phyloP scores from a whole-genome alignment of 2,113 vertebrate genomes.

The Opisthocomus hoazin region DNA sequence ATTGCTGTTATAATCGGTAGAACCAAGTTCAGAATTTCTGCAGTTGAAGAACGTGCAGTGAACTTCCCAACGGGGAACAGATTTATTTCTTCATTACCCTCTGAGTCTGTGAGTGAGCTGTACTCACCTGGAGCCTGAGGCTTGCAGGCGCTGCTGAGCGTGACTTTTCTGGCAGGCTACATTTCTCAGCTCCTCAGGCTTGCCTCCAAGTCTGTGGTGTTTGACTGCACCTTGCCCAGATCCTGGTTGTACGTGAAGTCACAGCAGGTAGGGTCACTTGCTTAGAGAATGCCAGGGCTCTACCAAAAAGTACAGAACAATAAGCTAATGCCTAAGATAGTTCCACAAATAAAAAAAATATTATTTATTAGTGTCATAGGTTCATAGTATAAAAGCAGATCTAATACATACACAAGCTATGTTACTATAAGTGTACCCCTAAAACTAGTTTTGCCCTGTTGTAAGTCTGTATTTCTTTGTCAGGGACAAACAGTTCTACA shows the following conservation, averaged over 20 bases:
- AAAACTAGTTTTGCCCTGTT: background rate
- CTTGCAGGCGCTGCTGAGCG: background rate
- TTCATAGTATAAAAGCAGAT: background rate
- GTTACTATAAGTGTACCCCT: background rate
- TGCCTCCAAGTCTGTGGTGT: too few species aligned
- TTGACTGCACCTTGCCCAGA: background rate
- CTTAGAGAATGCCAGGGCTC: background rate
- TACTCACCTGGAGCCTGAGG: background rate
- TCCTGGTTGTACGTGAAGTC: background rate
- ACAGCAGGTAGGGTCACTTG: background rate
- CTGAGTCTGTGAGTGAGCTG: background rate
- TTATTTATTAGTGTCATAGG: background rate
- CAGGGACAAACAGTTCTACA: background rate
- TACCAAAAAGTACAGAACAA: background rate
- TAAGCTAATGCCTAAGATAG: background rate
- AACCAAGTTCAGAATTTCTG: background rate
- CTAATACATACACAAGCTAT: background rate
- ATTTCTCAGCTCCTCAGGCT: background rate
- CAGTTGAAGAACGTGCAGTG: background rate
- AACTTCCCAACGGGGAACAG: background rate
- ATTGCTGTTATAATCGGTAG: background rate
- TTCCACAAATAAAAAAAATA: background rate
- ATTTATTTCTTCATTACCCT: background rate
- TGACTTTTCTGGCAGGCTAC: too few species aligned
- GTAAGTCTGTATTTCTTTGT: background rate